Evolutionary conservation across 2,797 vertebrate genomes (phyloP).

Genomic region (Notamacropus eugenii): DNA sequence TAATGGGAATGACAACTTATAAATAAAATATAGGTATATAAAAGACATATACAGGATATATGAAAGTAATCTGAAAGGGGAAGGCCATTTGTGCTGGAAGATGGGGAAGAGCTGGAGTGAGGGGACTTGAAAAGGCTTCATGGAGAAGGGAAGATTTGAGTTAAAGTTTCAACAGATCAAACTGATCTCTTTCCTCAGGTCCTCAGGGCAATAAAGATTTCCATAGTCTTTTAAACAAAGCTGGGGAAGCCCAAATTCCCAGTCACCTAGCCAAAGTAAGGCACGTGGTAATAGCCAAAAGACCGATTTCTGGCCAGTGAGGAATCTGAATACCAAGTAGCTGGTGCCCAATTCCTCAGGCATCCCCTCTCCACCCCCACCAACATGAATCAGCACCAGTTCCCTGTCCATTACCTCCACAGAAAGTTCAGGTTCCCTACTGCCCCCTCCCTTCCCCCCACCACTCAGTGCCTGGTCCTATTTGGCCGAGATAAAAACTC

Average conservation of each 20-base stretch:
- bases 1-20: not conserved
- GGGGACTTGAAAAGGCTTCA: not conserved
- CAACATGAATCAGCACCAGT: not conserved
- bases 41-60: no score
- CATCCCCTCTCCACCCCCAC: not conserved
- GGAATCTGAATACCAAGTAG: not conserved
- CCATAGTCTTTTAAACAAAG: no score
- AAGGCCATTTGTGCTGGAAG: not conserved
- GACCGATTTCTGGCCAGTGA: not conserved
- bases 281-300: not conserved
- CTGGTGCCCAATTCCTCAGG: not conserved
- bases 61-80: not conserved
- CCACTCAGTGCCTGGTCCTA: not conserved
- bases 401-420: not conserved
- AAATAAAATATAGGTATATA: not conserved
- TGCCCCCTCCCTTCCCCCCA: rapidly evolving
- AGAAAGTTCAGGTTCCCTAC: not conserved
- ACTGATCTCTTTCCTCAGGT: not conserved
- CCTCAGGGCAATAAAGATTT: not conserved
- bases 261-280: not conserved
- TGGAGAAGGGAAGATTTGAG: not conserved
- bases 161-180: not conserved
- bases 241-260: not conserved
- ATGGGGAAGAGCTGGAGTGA: no score
- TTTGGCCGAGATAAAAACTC: not conserved